phyloP scores from a whole-genome alignment of 2,888 invertebrate genomes.

The Cheilosia variabilis region DNA sequence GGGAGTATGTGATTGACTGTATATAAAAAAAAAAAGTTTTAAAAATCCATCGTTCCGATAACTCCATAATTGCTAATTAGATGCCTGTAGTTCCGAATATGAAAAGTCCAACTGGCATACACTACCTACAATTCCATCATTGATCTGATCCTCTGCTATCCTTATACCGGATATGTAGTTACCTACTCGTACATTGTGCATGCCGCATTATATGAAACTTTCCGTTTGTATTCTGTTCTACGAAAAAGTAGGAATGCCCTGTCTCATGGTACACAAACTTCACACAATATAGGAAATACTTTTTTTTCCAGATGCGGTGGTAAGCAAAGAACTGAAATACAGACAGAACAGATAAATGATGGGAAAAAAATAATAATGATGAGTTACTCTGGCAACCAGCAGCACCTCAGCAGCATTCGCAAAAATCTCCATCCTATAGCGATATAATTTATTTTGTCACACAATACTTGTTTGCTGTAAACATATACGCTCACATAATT shows the following conservation, averaged over 20 bases:
- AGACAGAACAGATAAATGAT: conserved; percentile 49
- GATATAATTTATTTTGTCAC: conserved; percentile 70
- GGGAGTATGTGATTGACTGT: too few species aligned
- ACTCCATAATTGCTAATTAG: too few species aligned
- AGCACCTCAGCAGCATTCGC: conserved; percentile 40
- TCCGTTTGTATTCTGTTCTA: neutral
- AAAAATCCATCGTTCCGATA: too few species aligned
- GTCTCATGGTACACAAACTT: neutral
- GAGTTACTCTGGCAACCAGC: conserved; percentile 63
- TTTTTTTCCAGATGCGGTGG: conserved; percentile 8
- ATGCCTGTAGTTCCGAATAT: too few species aligned
- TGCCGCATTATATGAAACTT: neutral
- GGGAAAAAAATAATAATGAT: conserved; percentile 60
- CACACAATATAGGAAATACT: neutral
- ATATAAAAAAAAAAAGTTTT: too few species aligned
- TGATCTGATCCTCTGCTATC: too few species aligned
- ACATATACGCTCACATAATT: conserved; percentile 62
- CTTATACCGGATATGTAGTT: too few species aligned
- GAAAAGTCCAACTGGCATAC: too few species aligned
- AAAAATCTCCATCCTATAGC: conserved; percentile 61
- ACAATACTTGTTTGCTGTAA: conserved; percentile 70
- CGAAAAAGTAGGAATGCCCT: neutral
- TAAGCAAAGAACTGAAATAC: conserved; percentile 21
- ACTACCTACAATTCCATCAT: too few species aligned
- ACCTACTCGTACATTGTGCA: neutral